Percentiles rank a stretch among this genome's conserved stretches.
Evolutionary conservation across 2,797 vertebrate genomes (phyloP).

Genomic region (Sebastolobus altivelis): DNA sequence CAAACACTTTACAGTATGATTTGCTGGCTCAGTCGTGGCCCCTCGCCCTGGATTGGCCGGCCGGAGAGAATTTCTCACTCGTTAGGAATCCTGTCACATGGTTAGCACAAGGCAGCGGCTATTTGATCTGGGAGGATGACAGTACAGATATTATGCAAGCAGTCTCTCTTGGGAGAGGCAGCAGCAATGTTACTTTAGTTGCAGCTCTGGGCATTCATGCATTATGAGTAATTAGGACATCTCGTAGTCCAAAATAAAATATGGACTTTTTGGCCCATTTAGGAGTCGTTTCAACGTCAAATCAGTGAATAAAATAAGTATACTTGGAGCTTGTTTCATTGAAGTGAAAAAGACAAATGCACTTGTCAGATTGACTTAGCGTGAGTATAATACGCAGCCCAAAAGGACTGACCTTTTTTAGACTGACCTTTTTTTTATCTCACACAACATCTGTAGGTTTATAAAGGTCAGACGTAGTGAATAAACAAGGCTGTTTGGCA

Average conservation of each 20-base stretch:
- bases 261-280: slow-evolving; percentile 23
- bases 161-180: slow-evolving; percentile 9
- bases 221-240: slow-evolving; percentile 50
- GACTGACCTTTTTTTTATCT: slow-evolving; percentile 30
- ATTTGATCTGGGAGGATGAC: slow-evolving; percentile 47
- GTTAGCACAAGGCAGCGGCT: slow-evolving; percentile 15
- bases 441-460: slow-evolving; percentile 6
- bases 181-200: slow-evolving; percentile 23
- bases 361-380: slow-evolving; percentile 37
- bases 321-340: slow-evolving; percentile 16
- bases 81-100: slow-evolving; percentile 71
- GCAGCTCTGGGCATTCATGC: slow-evolving; percentile 29
- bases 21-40: slow-evolving; percentile 53
- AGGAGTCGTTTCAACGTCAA: slow-evolving; percentile 16
- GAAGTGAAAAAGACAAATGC: slow-evolving; percentile 25
- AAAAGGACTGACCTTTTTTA: slow-evolving; percentile 21
- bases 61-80: slow-evolving; percentile 38
- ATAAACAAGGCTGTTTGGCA: slow-evolving; percentile 21
- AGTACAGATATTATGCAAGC: slow-evolving; percentile 43
- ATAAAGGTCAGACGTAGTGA: slow-evolving; percentile 44
- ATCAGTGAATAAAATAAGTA: background rate
- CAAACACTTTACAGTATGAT: slow-evolving; percentile 39
- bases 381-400: slow-evolving; percentile 1
- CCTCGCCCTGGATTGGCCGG: slow-evolving; percentile 65
- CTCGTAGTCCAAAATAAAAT: slow-evolving; percentile 24